A percentile compares a stretch with the other conserved stretches of the same genome.
phyloP scores from a whole-genome alignment of 2,888 invertebrate genomes.

The Drosophila subquinaria region DNA sequence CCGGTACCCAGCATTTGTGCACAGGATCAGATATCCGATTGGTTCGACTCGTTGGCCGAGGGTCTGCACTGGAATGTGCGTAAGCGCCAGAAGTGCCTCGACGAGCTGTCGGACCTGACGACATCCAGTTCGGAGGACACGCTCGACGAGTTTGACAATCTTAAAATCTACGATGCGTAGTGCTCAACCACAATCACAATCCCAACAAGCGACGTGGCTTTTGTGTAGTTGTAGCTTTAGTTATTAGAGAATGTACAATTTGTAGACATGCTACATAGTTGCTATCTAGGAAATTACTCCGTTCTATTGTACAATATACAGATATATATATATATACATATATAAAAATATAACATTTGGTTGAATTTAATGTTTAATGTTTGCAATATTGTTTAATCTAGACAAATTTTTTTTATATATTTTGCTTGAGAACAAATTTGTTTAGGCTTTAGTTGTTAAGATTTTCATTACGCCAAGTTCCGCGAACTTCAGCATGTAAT shows the following conservation, averaged over 20 bases:
- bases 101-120: conserved; percentile 86
- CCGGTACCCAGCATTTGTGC: conserved; percentile 98
- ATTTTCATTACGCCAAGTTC: conserved; percentile 31
- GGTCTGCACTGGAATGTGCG: conserved; percentile 99
- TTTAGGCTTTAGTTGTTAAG: conserved; percentile 42
- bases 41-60: conserved; percentile 98
- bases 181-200: conserved; percentile 10
- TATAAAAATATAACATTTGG: conserved; percentile 46
- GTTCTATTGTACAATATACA: conserved; percentile 59
- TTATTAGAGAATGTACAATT: conserved; percentile 53
- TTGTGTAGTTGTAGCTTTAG: conserved; percentile 87
- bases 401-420: conserved; percentile 32
- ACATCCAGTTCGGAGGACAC: conserved; percentile 94
- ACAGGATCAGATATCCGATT: conserved; percentile 97
- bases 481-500: conserved; percentile 36
- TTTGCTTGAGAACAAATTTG: conserved; percentile 50
- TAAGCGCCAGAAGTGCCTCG: conserved; percentile 96
- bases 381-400: conserved; percentile 59
- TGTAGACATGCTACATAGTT: conserved; percentile 37
- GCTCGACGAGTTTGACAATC: conserved; percentile 90
- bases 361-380: conserved; percentile 65
- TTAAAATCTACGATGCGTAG: conserved; percentile 71
- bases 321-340: conserved; percentile 6
- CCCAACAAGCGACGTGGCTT: conserved; percentile 95
- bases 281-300: conserved; percentile 67